A percentile compares a stretch with the other conserved stretches of the same genome.
Evolutionary conservation across 1,140 invertebrate species (phyloP).

Genomic region (Rhopalosiphum maidis): DNA sequence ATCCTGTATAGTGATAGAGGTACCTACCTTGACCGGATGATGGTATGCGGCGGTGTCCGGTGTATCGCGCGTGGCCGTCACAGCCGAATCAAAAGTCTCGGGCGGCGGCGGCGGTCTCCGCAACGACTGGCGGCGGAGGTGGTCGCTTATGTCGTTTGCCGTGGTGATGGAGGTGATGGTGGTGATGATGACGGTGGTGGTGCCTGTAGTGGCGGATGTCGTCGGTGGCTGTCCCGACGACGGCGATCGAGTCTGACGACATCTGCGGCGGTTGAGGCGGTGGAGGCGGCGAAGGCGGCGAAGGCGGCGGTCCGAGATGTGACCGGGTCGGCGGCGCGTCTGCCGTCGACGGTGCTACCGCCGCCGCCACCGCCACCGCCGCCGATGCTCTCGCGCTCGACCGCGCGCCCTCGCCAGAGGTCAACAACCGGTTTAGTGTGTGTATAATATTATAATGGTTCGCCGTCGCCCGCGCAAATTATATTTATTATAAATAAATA

Average conservation of each 20-base stretch:
- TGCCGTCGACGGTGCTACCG: background rate
- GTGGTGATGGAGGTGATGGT: constrained; percentile 58
- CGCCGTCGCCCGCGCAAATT: background rate
- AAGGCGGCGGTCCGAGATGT: background rate
- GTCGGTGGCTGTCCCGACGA: background rate
- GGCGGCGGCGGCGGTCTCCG: background rate
- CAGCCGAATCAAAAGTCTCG: background rate
- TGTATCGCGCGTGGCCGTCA: too few species aligned
- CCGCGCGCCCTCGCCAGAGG: constrained; percentile 21
- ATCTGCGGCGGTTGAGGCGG: background rate
- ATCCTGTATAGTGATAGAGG: background rate
- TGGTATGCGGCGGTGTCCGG: background rate
- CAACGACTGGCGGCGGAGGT: constrained; percentile 19
- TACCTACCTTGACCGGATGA: constrained; percentile 41
- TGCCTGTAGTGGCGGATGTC: background rate
- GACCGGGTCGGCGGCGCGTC: constrained; percentile 26
- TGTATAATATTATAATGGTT: background rate
- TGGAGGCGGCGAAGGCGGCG: background rate
- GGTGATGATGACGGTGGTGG: background rate
- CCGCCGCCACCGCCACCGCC: background rate
- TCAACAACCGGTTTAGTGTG: constrained; percentile 55
- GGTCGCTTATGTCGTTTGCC: constrained; percentile 39
- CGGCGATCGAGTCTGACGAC: constrained; percentile 44
- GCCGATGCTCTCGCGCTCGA: background rate
- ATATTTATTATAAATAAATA: background rate